phyloP scores from a whole-genome alignment of 2,113 vertebrate genomes.

The Gallinago undulata region DNA sequence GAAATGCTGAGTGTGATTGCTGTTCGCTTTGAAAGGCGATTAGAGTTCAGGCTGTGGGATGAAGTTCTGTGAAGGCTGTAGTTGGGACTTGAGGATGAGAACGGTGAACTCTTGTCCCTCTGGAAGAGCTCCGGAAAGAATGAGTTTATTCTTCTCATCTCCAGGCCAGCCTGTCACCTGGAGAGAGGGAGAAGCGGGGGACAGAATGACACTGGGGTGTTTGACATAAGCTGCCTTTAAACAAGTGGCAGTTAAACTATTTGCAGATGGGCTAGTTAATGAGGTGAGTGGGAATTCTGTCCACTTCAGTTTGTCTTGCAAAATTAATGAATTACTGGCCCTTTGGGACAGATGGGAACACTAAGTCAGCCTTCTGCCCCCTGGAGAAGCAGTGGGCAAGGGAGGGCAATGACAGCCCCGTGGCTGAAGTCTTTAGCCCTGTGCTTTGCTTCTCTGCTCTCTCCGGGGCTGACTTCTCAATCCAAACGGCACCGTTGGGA shows the following conservation, averaged over 20 bases:
- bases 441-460: neutral
- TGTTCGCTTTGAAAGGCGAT: constrained; percentile 1
- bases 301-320: neutral
- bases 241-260: neutral
- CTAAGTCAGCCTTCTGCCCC: neutral
- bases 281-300: constrained; percentile 14
- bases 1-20: neutral
- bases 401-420: neutral
- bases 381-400: neutral
- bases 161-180: neutral
- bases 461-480: neutral
- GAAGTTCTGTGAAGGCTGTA: neutral
- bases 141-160: neutral
- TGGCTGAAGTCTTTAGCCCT: neutral
- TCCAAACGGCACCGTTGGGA: neutral
- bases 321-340: constrained; percentile 22
- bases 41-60: neutral
- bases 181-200: neutral
- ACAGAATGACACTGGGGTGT: neutral
- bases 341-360: neutral
- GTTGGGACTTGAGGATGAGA: neutral
- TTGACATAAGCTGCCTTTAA: neutral
- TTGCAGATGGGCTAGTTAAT: neutral
- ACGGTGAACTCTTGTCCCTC: neutral
- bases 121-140: neutral